Percentiles rank a stretch among this genome's conserved stretches.
phyloP scores from a whole-genome alignment of 2,888 invertebrate species.

The Horisme vitalbata region DNA sequence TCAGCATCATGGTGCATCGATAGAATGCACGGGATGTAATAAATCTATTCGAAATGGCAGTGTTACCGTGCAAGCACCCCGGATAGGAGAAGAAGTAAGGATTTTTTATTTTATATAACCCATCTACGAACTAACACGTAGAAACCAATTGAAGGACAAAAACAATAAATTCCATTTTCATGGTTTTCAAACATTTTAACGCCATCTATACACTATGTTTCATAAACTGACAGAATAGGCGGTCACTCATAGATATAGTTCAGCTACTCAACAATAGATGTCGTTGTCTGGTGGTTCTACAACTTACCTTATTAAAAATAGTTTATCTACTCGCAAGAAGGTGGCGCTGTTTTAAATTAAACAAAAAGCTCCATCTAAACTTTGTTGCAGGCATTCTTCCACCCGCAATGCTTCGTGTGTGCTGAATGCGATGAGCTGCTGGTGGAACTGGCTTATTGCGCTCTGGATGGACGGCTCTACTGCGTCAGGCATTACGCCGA shows the following conservation, averaged over 20 bases:
- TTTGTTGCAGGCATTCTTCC: conserved; percentile 86
- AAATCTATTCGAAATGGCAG: conserved; percentile 90
- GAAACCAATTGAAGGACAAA: no score
- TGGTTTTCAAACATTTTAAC: conserved; percentile 9
- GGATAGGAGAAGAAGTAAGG: conserved; percentile 86
- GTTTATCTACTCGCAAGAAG: conserved; percentile 29
- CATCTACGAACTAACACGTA: neutral
- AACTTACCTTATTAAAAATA: neutral
- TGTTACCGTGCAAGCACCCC: conserved; percentile 92
- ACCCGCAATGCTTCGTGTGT: conserved; percentile 97
- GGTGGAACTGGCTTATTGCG: conserved; percentile 98
- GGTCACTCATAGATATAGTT: conserved; percentile 15
- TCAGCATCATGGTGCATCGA: conserved; percentile 80
- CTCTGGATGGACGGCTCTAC: conserved; percentile 92
- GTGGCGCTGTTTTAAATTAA: conserved; percentile 31
- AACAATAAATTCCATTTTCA: no score
- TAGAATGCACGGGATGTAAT: conserved; percentile 92
- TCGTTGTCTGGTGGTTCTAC: conserved; percentile 17
- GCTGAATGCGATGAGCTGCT: conserved; percentile 94
- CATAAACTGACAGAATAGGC: neutral
- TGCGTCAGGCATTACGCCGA: conserved; percentile 99
- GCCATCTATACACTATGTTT: conserved; percentile 35
- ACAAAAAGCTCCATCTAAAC: neutral
- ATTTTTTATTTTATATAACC: neutral
- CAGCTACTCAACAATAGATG: conserved; percentile 44